phyloP scores from a whole-genome alignment of 1,140 invertebrate species.

The Tenebrio molitor region DNA sequence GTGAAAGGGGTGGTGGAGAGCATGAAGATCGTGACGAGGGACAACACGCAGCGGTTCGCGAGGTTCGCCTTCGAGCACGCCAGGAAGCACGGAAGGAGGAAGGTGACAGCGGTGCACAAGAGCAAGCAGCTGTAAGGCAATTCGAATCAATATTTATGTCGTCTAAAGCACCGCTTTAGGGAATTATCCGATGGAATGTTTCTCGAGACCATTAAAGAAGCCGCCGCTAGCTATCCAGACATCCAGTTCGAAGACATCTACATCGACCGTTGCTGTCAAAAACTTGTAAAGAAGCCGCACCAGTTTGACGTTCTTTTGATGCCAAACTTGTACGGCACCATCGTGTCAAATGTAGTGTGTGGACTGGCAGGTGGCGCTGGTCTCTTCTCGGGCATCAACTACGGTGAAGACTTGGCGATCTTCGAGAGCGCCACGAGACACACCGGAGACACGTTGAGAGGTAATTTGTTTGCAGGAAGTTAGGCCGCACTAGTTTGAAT shows the following conservation, averaged over 20 bases:
- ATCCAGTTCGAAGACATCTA: slow-evolving; percentile 10
- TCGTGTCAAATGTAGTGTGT: slow-evolving; percentile 94
- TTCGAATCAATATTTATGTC: neutral
- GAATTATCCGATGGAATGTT: slow-evolving; percentile 4
- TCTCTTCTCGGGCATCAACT: slow-evolving; percentile 93
- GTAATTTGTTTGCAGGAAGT: slow-evolving; percentile 72
- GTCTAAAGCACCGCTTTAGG: neutral
- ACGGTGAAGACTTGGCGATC: slow-evolving; percentile 92
- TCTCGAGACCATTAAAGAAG: neutral
- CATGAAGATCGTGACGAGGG: slow-evolving; percentile 84
- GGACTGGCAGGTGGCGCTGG: slow-evolving; percentile 98
- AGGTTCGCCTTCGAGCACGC: slow-evolving; percentile 89
- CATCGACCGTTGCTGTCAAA: neutral
- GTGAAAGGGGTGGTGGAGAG: slow-evolving; percentile 83
- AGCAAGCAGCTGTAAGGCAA: slow-evolving; percentile 13
- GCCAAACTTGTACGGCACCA: slow-evolving; percentile 98
- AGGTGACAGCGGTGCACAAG: slow-evolving; percentile 88
- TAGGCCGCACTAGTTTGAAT: neutral
- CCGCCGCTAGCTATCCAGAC: neutral
- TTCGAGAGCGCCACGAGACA: slow-evolving; percentile 94
- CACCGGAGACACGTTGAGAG: slow-evolving; percentile 69
- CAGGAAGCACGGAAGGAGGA: slow-evolving; percentile 77
- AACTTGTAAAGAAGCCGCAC: neutral
- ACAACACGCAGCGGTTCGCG: slow-evolving; percentile 82
- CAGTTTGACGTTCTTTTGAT: slow-evolving; percentile 92